Evolutionary conservation across 2,888 invertebrate genomes (phyloP).

Genomic region (Therioaphis trifolii): DNA sequence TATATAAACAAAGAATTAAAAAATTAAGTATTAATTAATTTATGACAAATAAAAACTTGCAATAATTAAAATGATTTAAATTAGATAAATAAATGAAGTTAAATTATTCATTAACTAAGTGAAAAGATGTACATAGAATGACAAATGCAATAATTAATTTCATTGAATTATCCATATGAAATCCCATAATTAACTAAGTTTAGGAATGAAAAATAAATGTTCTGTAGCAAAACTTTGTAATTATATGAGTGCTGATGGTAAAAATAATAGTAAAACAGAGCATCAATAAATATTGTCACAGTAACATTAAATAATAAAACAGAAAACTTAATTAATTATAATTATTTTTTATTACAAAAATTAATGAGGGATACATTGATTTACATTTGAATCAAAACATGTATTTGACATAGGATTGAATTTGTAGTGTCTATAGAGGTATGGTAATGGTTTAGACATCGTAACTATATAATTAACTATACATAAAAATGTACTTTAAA

Average conservation of each 20-base stretch:
- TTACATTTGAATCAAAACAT: slow-evolving; percentile 29
- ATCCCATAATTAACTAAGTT: slow-evolving; percentile 4
- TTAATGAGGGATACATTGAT: slow-evolving; percentile 39
- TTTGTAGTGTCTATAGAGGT: slow-evolving; percentile 24
- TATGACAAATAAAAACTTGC: not conserved
- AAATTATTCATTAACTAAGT: not conserved
- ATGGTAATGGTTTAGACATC: slow-evolving; percentile 28
- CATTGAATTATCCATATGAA: not conserved
- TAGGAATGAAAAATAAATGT: not conserved
- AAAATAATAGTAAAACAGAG: slow-evolving; percentile 29
- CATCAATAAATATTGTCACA: slow-evolving; percentile 4
- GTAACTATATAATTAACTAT: slow-evolving; percentile 14
- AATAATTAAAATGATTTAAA: not conserved
- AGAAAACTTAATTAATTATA: slow-evolving; percentile 42
- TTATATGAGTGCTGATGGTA: slow-evolving; percentile 28
- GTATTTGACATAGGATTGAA: no score
- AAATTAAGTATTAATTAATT: not conserved
- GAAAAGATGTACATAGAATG: not conserved
- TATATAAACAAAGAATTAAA: not conserved
- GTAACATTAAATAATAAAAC: slow-evolving; percentile 39
- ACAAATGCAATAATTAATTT: not conserved
- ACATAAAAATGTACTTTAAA: not conserved
- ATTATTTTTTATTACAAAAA: slow-evolving; percentile 51
- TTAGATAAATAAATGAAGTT: not conserved
- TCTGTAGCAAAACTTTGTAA: not conserved